Evolutionary conservation across 2,113 vertebrate genomes (phyloP), one percentile per base, ranked within the genome.

Genomic region (Sinosuthora webbiana): DNA sequence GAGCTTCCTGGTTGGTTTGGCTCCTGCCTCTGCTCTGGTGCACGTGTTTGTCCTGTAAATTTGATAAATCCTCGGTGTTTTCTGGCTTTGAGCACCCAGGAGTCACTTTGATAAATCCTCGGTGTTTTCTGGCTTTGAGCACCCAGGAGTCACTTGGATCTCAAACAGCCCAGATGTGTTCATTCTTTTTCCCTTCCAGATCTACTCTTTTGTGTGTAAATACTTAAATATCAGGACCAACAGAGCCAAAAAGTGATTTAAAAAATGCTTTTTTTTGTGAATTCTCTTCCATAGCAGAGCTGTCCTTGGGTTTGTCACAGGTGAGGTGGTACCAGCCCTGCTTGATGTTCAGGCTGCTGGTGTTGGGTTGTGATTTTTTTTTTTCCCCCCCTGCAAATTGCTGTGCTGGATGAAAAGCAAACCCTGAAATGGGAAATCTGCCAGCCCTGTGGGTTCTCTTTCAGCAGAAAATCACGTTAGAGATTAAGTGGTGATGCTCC

Each of bases 401-500:
- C 49, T 56, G 52, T 31, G 15, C 39, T 70, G 55, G 85, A 69
- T 67, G 85, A 90, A 77, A 93, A 90, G 41, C 87, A 89, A 94
- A 25, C 64, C 63, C 75, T 89, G 90, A 33, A 89, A 21, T 41
- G 89, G 95, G 91, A 91, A 80, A 86, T 64, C 50, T 90, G 92
- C 94, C 87, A 88, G 39, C 39, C 62, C 79, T 12, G 6, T 28
- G 53, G 37, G n/a, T 80, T 87, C 18, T 87, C 44, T 79, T 69
- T 42, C 75, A 79, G 91, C 83, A 64, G 85, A 73, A 91, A 93
- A 95, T 94, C 45, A 11, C 16, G 75, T 88, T 90, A 93, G 73
- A 37, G 87, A 77, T 85, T 39, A 93, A 94, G 84, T 83, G 71
- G 56, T 85, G 94, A 57, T 90, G 75, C 84, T 86, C 79, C 35